Evolutionary conservation across 2,113 vertebrate genomes (phyloP).

Genomic region (Circaetus cinerascens): DNA sequence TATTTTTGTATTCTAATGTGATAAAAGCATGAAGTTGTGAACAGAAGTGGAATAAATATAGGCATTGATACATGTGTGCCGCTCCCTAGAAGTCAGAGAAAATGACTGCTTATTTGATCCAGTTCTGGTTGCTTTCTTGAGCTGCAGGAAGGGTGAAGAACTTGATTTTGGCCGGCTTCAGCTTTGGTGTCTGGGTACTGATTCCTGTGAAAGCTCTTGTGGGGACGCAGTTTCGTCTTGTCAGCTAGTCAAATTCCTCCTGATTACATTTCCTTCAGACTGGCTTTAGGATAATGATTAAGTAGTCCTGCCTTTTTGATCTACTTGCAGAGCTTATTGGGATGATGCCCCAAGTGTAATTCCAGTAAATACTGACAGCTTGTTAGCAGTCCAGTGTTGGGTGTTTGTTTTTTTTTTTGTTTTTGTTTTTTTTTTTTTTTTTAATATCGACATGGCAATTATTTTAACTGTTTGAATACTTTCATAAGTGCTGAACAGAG

Average conservation of each 20-base stretch:
- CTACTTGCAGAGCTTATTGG: not conserved
- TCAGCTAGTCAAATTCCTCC: not conserved
- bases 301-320: constrained; percentile 14
- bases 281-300: not conserved
- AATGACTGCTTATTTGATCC: not conserved
- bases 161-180: not conserved
- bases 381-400: not conserved
- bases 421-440: not conserved
- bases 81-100: not conserved
- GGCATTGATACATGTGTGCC: not conserved
- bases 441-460: not conserved
- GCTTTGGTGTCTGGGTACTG: not conserved
- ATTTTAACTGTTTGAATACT: not conserved
- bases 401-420: too few species aligned
- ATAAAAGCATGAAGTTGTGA: not conserved
- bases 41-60: not conserved
- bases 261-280: not conserved
- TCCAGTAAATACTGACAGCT: not conserved
- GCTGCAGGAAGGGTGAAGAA: not conserved
- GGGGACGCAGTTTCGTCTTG: not conserved
- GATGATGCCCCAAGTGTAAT: constrained; percentile 14
- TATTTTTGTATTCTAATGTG: not conserved
- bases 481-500: not conserved
- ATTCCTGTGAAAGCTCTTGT: not conserved
- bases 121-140: not conserved